These are phyloP conservation scores for Temnothorax ravouxi DNA, from an alignment of 2,888 invertebrate genomes.

Conservation along the genomic window DNA sequence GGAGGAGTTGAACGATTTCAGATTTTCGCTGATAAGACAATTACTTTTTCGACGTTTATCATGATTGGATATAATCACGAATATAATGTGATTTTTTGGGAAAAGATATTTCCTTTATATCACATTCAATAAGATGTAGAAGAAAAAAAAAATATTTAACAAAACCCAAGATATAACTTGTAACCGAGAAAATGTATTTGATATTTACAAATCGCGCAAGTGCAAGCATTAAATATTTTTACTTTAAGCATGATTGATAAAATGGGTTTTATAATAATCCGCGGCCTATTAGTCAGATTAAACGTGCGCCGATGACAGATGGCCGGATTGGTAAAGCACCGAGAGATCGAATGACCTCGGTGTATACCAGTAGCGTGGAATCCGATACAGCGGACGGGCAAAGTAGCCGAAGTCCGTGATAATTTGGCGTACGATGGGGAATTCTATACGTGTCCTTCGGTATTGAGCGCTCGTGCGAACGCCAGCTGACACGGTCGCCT, in stretches of 20 bases:
- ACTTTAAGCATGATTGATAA: not conserved
- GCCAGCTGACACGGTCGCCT: slow-evolving; percentile 79
- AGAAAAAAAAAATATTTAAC: not conserved
- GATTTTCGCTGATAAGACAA: slow-evolving; percentile 67
- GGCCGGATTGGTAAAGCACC: slow-evolving; percentile 71
- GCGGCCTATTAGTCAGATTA: slow-evolving; percentile 54
- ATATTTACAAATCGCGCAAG: not conserved
- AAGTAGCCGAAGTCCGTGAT: slow-evolving; percentile 71
- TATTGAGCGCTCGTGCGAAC: slow-evolving; percentile 70
- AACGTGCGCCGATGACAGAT: slow-evolving; percentile 78
- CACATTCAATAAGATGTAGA: not conserved
- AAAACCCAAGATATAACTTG: not conserved
- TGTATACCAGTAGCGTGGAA: slow-evolving; percentile 85
- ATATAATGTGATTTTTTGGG: not conserved
- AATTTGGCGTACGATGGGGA: slow-evolving; percentile 72
- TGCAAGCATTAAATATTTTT: not conserved
- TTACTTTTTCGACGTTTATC: slow-evolving; percentile 68
- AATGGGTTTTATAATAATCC: not conserved
- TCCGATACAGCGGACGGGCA: slow-evolving; percentile 73
- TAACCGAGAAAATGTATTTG: not conserved
- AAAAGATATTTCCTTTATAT: not conserved
- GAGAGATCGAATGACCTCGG: slow-evolving; percentile 80
- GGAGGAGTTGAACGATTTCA: not conserved
- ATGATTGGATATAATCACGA: not conserved
- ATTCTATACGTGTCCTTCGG: slow-evolving; percentile 71